A percentile compares a stretch with the other conserved stretches of the same genome.
Evolutionary conservation across 2,888 invertebrate species (phyloP).

Genomic region (Cryptus viduatorius): DNA sequence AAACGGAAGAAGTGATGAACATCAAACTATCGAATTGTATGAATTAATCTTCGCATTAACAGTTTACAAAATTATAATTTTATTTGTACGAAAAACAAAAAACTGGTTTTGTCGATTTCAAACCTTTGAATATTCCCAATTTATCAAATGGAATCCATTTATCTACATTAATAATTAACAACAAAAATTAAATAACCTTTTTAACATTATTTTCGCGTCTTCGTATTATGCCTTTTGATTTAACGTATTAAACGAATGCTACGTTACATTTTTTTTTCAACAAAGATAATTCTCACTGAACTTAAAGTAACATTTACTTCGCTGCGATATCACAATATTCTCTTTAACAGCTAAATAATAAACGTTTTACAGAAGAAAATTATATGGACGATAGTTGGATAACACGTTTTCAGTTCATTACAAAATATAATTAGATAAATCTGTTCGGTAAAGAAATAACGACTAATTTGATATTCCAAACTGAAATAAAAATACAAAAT

Average conservation of each 20-base stretch:
- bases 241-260: not conserved
- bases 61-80: slow-evolving; percentile 35
- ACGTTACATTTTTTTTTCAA: not conserved
- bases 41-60: slow-evolving; percentile 21
- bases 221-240: not conserved
- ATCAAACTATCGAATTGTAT: slow-evolving; percentile 15
- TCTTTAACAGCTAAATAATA: not conserved
- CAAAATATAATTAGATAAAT: not conserved
- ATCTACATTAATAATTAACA: not conserved
- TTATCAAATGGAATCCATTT: not conserved
- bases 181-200: not conserved
- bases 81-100: slow-evolving; percentile 43
- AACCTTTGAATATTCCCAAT: not conserved
- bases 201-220: not conserved
- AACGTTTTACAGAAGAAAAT: not conserved
- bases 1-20: slow-evolving; percentile 75
- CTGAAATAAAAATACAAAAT: not conserved
- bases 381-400: not conserved
- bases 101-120: not conserved
- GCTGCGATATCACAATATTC: not conserved
- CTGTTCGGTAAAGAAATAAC: not conserved
- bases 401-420: not conserved
- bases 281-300: not conserved
- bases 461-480: not conserved
- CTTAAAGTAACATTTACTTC: not conserved